A percentile compares a stretch with the other conserved stretches of the same genome.
Evolutionary conservation across 2,113 vertebrate species (phyloP).

Genomic region (Oophaga pumilio): DNA sequence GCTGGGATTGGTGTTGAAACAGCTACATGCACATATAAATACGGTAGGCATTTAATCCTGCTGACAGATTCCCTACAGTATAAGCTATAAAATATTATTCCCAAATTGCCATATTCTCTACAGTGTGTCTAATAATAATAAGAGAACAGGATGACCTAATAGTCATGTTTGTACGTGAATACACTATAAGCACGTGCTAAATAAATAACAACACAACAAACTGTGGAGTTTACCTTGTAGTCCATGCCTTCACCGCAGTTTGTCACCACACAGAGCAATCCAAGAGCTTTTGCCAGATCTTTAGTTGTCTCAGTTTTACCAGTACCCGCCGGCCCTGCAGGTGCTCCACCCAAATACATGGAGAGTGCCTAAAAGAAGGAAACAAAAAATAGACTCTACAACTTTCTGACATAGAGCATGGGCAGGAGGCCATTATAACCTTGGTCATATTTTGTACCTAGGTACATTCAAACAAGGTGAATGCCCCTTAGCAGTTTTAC

Average conservation of each 20-base stretch:
- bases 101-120: neutral
- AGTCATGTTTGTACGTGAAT: neutral
- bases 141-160: neutral
- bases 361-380: constrained; percentile 82
- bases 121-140: neutral
- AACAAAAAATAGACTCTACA: neutral
- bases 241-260: constrained; percentile 99
- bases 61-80: too few relatives aligned
- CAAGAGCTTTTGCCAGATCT: constrained; percentile 95
- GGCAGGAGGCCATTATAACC: neutral
- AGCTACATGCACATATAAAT: too few relatives aligned
- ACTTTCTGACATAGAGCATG: neutral
- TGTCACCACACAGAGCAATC: constrained; percentile 92
- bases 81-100: neutral
- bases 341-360: constrained; percentile 94
- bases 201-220: neutral
- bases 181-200: neutral
- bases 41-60: too few relatives aligned
- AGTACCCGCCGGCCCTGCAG: constrained; percentile 93
- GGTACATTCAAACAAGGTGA: neutral
- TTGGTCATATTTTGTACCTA: neutral
- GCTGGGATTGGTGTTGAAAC: too few relatives aligned
- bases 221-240: constrained; percentile 77
- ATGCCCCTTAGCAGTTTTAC: neutral
- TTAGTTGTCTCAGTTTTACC: constrained; percentile 97